Conservation (phyloP, 2,797 vertebrate species). For the Coracias cyanogaster region DNA sequence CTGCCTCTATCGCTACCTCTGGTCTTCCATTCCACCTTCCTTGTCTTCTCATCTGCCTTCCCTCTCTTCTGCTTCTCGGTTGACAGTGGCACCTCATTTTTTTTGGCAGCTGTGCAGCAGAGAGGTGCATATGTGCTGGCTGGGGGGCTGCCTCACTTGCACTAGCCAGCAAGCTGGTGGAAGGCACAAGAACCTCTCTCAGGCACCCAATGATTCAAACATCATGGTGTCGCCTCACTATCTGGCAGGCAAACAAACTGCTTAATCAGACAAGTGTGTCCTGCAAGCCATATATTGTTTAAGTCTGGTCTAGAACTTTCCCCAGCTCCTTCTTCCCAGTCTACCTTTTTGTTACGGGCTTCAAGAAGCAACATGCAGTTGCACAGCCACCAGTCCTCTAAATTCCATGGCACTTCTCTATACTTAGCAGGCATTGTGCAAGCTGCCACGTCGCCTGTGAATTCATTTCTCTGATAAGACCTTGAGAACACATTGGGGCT, state of each 20-base stretch:
- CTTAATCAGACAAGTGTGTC: background rate
- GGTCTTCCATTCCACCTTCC: background rate
- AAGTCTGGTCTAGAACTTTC: background rate
- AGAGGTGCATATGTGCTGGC: background rate
- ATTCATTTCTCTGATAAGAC: slow-evolving; percentile 4
- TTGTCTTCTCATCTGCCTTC: background rate
- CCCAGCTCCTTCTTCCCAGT: background rate
- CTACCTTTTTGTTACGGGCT: background rate
- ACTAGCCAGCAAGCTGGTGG: background rate
- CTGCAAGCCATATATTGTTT: background rate
- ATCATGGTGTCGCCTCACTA: background rate
- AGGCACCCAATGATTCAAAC: background rate
- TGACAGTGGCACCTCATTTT: background rate
- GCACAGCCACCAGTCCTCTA: slow-evolving; percentile 3
- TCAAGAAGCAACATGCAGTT: slow-evolving; percentile 20
- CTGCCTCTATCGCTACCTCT: background rate
- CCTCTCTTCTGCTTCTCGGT: background rate
- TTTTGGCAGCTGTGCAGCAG: background rate
- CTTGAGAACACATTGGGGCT: background rate
- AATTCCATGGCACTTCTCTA: background rate
- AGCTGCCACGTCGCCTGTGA: background rate
- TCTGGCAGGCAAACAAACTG: background rate
- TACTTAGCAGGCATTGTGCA: slow-evolving; percentile 12
- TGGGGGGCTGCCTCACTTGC: accelerated
- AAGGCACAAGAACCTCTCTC: background rate